phyloP scores from a whole-genome alignment of 2,888 invertebrate genomes.

The Drosophila antonietae region DNA sequence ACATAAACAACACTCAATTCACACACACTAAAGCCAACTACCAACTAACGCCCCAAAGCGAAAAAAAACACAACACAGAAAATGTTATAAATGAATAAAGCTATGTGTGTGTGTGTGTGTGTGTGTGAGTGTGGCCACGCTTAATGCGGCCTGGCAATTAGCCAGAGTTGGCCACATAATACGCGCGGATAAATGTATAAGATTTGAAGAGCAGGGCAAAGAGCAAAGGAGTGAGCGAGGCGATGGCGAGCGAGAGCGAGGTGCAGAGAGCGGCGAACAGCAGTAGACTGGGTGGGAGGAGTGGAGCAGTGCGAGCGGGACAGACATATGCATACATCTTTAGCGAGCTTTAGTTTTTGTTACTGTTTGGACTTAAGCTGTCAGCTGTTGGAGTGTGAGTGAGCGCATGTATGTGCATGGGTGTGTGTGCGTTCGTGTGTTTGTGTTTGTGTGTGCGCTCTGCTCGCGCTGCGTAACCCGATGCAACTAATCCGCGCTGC shows the following conservation, averaged over 20 bases:
- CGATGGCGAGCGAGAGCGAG: background rate
- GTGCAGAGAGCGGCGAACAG: background rate
- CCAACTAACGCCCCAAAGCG: conserved; percentile 24
- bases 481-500: conserved; percentile 56
- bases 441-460: conserved; percentile 38
- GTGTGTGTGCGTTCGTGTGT: conserved; percentile 45
- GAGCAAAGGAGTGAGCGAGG: background rate
- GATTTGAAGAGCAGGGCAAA: conserved; percentile 71
- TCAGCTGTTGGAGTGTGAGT: conserved; percentile 50
- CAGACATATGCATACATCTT: conserved; percentile 25
- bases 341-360: conserved; percentile 51
- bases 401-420: conserved; percentile 29
- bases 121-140: conserved; percentile 47
- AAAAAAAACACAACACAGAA: conserved; percentile 29
- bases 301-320: conserved; percentile 1
- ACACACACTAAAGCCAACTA: conserved; percentile 38
- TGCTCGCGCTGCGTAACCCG: conserved; percentile 50
- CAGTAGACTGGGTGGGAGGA: background rate
- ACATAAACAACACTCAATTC: conserved; percentile 46
- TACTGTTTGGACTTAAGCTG: conserved; percentile 70
- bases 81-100: conserved; percentile 20
- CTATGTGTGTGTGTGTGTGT: background rate
- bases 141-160: conserved; percentile 80
- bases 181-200: conserved; percentile 82
- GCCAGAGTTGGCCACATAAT: conserved; percentile 83